These are phyloP conservation scores for Chaetorhynchus papuensis DNA, from an alignment of 2,113 vertebrate species.

Conservation along the genomic window DNA sequence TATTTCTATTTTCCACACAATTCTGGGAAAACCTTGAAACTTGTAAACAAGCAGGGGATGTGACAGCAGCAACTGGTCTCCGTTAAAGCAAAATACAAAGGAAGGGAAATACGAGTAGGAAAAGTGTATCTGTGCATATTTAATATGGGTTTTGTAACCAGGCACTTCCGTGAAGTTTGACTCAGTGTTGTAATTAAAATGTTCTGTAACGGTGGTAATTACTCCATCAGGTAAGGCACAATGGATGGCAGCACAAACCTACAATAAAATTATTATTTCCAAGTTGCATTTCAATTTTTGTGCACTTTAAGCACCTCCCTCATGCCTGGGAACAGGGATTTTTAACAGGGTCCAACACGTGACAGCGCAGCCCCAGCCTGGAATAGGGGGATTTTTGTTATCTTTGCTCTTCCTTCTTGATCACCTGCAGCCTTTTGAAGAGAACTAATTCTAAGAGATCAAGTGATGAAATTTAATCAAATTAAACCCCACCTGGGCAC, in stretches of 20 bases:
- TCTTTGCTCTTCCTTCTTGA: not conserved
- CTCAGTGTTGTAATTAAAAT: constrained; percentile 50
- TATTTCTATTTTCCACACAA: not conserved
- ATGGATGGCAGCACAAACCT: not conserved
- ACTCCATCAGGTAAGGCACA: constrained; percentile 43
- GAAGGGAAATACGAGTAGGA: not conserved
- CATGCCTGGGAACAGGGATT: not conserved
- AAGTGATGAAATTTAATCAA: not conserved
- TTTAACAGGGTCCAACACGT: fast-evolving
- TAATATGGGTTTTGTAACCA: not conserved
- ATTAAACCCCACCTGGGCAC: not conserved
- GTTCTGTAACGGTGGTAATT: constrained; percentile 39
- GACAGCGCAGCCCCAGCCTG: not conserved
- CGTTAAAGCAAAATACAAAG: not conserved
- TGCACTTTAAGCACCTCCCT: not conserved
- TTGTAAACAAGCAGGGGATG: not conserved
- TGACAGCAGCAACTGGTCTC: not conserved
- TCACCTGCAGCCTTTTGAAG: not conserved
- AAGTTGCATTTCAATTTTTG: not conserved
- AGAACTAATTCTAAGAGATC: not conserved
- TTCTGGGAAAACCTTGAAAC: not conserved
- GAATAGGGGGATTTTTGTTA: fast-evolving
- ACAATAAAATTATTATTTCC: not conserved
- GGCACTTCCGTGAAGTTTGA: not conserved
- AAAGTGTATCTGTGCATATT: not conserved